Conservation (phyloP, 2,113 vertebrate species). For the Cranoglanis bouderius region DNA sequence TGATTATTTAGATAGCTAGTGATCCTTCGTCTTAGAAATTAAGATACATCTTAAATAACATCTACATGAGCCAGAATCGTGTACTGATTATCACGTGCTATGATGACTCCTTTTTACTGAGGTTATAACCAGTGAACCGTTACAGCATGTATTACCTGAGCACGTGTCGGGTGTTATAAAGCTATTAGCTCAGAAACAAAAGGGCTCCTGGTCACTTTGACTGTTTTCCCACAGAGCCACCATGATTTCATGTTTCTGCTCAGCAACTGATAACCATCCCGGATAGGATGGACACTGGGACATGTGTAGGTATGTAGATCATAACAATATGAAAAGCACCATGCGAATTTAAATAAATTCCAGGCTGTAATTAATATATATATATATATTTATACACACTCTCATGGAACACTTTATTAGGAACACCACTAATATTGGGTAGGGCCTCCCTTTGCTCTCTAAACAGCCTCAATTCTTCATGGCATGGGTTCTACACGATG, state of each 20-base stretch:
- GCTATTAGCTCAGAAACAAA: background rate
- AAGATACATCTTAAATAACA: background rate
- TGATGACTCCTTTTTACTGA: conserved; percentile 2
- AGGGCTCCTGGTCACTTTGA: background rate
- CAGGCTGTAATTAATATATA: background rate
- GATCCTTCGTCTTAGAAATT: background rate
- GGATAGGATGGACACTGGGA: background rate
- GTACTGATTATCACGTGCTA: background rate
- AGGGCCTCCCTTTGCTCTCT: too few relatives aligned
- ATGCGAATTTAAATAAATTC: background rate
- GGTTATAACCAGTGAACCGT: background rate
- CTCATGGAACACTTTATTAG: too few relatives aligned
- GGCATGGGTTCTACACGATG: too few relatives aligned
- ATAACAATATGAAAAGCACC: background rate
- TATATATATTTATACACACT: too few relatives aligned
- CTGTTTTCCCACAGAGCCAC: background rate
- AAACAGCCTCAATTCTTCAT: too few relatives aligned
- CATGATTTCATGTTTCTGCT: background rate
- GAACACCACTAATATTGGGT: too few relatives aligned
- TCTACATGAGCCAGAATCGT: background rate
- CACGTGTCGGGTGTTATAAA: background rate
- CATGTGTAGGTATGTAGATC: background rate
- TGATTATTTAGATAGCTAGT: background rate
- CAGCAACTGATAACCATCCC: background rate
- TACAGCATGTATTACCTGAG: conserved; percentile 31